Conservation (phyloP, 1,140 invertebrate species). For the Cyrtorhinus lividipennis region DNA sequence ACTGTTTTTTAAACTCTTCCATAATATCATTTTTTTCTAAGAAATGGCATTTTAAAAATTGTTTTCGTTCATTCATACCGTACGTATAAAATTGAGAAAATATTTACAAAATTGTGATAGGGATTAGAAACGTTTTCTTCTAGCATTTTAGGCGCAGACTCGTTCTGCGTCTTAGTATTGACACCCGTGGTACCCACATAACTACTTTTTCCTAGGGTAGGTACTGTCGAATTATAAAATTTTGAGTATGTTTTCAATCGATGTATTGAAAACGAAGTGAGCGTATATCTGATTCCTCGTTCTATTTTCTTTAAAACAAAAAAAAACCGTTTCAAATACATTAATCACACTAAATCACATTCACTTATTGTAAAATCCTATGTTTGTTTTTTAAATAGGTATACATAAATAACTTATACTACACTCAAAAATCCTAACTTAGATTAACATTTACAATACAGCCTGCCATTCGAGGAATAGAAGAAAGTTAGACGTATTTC, state of each 20-base stretch:
- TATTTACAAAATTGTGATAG: background rate
- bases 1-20: too few relatives aligned
- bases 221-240: too few relatives aligned
- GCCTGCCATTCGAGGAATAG: background rate
- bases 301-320: too few relatives aligned
- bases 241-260: too few relatives aligned
- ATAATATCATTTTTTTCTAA: too few relatives aligned
- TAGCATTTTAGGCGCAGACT: too few relatives aligned
- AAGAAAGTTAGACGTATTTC: background rate
- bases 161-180: too few relatives aligned
- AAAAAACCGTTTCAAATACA: background rate
- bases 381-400: constrained; percentile 18
- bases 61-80: background rate
- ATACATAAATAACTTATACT: constrained; percentile 19
- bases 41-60: background rate
- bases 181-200: too few relatives aligned
- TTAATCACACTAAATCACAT: constrained; percentile 13
- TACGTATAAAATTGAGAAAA: background rate
- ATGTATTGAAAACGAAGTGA: too few relatives aligned
- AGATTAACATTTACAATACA: constrained; percentile 14
- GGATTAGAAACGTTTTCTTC: background rate
- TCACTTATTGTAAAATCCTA: constrained; percentile 7
- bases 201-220: too few relatives aligned
- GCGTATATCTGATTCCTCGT: too few relatives aligned
- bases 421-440: constrained; percentile 11